These are phyloP conservation scores for Zygogramma bicolorata DNA, from an alignment of 2,888 invertebrate species.

Conservation along the genomic window DNA sequence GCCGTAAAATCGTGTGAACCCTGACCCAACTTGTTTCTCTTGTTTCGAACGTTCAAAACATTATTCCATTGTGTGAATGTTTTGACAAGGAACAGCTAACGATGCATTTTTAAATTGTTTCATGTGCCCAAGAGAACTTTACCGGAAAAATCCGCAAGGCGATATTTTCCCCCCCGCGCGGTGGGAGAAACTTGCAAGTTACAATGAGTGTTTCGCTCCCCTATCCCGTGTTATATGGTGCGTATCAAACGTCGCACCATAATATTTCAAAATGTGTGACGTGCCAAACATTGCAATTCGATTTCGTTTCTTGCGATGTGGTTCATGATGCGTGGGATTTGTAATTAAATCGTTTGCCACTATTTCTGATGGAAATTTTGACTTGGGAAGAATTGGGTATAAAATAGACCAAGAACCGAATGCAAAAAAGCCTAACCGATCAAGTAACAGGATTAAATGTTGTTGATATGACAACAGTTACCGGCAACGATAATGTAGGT, in stretches of 20 bases:
- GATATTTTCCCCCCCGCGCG: neutral
- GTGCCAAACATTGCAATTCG: conserved; percentile 27
- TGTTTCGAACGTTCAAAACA: neutral
- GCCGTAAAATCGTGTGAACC: neutral
- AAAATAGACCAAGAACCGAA: too few relatives aligned
- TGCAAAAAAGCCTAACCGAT: too few relatives aligned
- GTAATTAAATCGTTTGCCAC: neutral
- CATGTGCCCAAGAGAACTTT: neutral
- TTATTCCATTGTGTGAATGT: neutral
- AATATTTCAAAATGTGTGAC: conserved; percentile 49
- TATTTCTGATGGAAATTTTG: too few relatives aligned
- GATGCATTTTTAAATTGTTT: conserved; percentile 21
- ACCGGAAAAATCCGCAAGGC: neutral
- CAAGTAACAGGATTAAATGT: too few relatives aligned
- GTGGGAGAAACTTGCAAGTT: conserved; percentile 35
- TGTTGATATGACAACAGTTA: too few relatives aligned
- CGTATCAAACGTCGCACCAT: conserved; percentile 50
- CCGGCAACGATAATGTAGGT: too few relatives aligned
- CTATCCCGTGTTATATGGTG: conserved; percentile 56
- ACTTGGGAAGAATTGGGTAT: too few relatives aligned
- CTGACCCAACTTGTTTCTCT: neutral
- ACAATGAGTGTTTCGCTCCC: conserved; percentile 43
- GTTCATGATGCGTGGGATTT: conserved; percentile 23
- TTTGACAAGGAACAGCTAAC: neutral
- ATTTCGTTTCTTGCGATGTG: neutral